Evolutionary conservation across 2,888 invertebrate genomes (phyloP).

Genomic region (Himalopsyche anomala): DNA sequence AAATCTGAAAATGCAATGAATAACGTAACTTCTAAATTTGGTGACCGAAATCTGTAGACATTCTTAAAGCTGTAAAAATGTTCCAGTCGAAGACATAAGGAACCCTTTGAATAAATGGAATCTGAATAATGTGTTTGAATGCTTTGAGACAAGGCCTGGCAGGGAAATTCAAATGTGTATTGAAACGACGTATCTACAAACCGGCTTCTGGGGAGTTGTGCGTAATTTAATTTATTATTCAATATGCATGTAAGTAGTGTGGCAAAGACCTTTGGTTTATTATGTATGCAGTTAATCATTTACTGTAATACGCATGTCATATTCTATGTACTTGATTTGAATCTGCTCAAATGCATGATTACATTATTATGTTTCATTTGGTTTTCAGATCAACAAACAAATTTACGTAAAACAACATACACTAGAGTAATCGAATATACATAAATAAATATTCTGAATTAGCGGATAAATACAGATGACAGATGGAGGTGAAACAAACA

Average conservation of each 20-base stretch:
- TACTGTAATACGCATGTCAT: not conserved
- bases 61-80: not conserved
- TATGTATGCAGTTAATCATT: constrained; percentile 3
- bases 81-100: not conserved
- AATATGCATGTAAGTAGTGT: not conserved
- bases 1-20: not conserved
- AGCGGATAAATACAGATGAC: too few relatives aligned
- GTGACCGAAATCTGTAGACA: not conserved
- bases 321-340: not conserved
- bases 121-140: constrained; percentile 25
- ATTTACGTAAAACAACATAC: not conserved
- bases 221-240: constrained; percentile 20
- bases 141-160: not conserved
- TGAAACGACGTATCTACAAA: not conserved
- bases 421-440: too few relatives aligned
- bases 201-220: not conserved
- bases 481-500: too few relatives aligned
- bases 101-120: constrained; percentile 4
- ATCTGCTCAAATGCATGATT: not conserved
- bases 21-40: not conserved
- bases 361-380: not conserved
- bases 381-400: not conserved
- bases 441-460: too few relatives aligned
- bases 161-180: too few relatives aligned
- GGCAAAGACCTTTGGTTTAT: not conserved